These are phyloP conservation scores for Phortica variegata DNA, from an alignment of 1,140 invertebrate species.

Conservation along the genomic window DNA sequence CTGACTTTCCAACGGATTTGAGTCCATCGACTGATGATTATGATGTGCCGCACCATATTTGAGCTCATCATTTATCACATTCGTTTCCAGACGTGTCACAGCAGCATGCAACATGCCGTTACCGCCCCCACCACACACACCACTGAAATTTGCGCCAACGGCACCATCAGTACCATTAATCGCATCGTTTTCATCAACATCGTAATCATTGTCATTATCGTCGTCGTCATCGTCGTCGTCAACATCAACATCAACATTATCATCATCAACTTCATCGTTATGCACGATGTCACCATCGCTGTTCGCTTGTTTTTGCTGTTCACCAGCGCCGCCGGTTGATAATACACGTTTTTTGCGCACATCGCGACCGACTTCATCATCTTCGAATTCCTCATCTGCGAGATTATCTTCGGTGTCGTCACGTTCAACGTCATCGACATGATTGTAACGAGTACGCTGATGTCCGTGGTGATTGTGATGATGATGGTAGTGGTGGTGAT, in stretches of 20 bases:
- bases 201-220: slow-evolving; percentile 18
- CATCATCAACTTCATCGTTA: neutral
- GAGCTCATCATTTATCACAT: slow-evolving; percentile 57
- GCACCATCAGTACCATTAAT: slow-evolving; percentile 5
- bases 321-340: slow-evolving; percentile 11
- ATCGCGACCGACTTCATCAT: slow-evolving; percentile 50
- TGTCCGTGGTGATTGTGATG: slow-evolving; percentile 24
- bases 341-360: slow-evolving; percentile 41
- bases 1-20: slow-evolving; percentile 63
- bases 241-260: slow-evolving; percentile 7
- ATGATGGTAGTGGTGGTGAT: slow-evolving; percentile 40
- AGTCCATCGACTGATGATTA: slow-evolving; percentile 55
- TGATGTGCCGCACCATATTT: slow-evolving; percentile 55
- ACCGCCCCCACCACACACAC: slow-evolving; percentile 9
- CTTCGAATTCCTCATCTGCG: slow-evolving; percentile 54
- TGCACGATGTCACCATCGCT: neutral
- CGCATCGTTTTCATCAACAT: slow-evolving; percentile 10
- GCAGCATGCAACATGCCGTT: slow-evolving; percentile 24
- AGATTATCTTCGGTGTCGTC: slow-evolving; percentile 55
- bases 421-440: slow-evolving; percentile 42
- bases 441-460: slow-evolving; percentile 35
- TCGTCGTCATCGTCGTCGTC: slow-evolving; percentile 15
- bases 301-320: slow-evolving; percentile 9
- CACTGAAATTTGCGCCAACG: too few species aligned
- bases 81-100: slow-evolving; percentile 28